Base-by-base conservation (phyloP, 2,888 invertebrate species). In the Blastobasis adustella region DNA sequence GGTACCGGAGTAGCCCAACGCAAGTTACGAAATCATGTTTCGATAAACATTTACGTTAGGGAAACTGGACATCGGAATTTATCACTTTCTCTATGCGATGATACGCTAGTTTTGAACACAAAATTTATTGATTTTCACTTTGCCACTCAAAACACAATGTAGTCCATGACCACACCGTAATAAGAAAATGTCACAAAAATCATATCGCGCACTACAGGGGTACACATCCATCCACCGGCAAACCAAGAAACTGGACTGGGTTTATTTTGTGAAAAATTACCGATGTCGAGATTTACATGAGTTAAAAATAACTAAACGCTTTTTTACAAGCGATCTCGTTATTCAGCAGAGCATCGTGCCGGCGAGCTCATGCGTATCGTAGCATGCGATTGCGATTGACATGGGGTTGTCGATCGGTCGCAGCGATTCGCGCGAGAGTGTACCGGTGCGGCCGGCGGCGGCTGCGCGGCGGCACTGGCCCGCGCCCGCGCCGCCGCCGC, bases 391-490 rank as follows among this genome's bases (percentile, higher is more conserved):
- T 77, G 69, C 64, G 67, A 77, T 75, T 73, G 77, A 76, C 76
- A 74, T 69, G 23, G 62, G 74, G 70, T 66, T 71, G 69, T 66
- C 69, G 71, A 75, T 72, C 69, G 66, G 65, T 60, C 66, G 68
- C 65, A 53, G 58, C 52, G 65, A 63, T 66, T 66, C 66, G 71
- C 65, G 67, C 63, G 63, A 60, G 71, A 63, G 60, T 60, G 66
- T 62, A 60, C 60, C 76, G 79, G 81, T 71, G 84, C 82, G 73
- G 75, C 76, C 74, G 71, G 73, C 77, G 71, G 72, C 74, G 77
- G 71, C 60, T 67, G 67, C 82, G 80, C 80, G 77, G 74, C 79
- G 75, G 78, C 82, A 82, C 84, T 79, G 46, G 46, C 23, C 47
- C 47, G 40, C 49, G 48, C 46, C 50, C 58, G 58, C 23, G 58